Conservation (phyloP, 2,888 invertebrate species). For the Nasonia oneida region DNA sequence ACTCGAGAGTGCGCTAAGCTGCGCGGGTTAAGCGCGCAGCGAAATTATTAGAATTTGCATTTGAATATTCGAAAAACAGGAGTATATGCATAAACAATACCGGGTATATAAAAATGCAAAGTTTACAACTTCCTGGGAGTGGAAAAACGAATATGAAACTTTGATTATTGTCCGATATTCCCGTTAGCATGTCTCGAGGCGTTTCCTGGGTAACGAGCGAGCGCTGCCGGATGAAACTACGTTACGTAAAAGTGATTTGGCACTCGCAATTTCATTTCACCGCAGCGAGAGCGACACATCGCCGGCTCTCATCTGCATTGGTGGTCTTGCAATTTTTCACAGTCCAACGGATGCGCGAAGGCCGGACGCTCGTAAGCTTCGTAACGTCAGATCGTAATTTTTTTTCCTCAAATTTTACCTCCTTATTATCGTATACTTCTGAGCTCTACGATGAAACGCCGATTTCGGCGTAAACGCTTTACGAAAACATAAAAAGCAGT, state of each 20-base stretch:
- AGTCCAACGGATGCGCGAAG: conserved; percentile 43
- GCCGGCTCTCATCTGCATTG: conserved; percentile 28
- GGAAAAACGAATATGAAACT: conserved; percentile 18
- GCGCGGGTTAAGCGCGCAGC: neutral
- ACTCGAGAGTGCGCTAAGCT: neutral
- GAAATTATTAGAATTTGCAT: neutral
- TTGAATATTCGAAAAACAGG: neutral
- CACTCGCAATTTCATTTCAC: neutral
- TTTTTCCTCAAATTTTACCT: neutral
- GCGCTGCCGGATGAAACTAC: neutral
- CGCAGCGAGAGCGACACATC: neutral
- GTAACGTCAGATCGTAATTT: conserved; percentile 2
- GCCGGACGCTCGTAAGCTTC: conserved; percentile 5
- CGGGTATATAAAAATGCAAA: neutral
- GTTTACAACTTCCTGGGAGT: conserved; percentile 8
- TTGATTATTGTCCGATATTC: conserved; percentile 28
- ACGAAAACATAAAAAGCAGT: neutral
- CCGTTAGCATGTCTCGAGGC: conserved; percentile 17
- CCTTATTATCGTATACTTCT: neutral
- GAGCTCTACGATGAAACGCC: neutral
- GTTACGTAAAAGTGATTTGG: conserved; percentile 37
- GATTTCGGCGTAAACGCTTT: neutral
- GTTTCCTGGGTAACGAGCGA: conserved; percentile 8
- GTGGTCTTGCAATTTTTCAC: conserved; percentile 40
- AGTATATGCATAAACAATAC: neutral